Base-by-base conservation (phyloP, 2,113 vertebrate species). In the Tupaia tana region DNA sequence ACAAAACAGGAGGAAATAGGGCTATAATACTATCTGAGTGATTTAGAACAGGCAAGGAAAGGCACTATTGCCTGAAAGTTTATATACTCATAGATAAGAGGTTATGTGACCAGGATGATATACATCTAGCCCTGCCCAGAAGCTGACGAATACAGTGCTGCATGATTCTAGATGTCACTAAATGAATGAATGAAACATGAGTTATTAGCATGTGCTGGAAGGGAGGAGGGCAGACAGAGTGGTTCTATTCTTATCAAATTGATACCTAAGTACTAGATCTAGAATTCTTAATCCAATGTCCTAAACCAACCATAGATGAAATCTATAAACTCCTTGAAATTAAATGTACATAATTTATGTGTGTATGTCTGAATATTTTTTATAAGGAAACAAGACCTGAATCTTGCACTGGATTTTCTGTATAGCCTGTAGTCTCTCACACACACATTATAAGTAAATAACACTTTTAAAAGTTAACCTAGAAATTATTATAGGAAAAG, bases 11-110 rank as follows among this genome's bases (percentile, higher is more conserved):
- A 78, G 66, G n/a, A 91, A 94, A 89, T 34, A 70, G 25, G 15
- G 18, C 64, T 74, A n/a, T 95, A 79, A 93, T 58, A 78, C 6
- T 43, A 71, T 81, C 73, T 64, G 61, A 91, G 54, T 96, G 90
- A 96, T 96, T 91, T 95, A 96, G 7, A 84, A 52, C 66, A 83
- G 15, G 10, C 34, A 93, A 86, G 52, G 16, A 73, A 93, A 95
- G 85, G 64, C 18, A 91, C 14, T 56, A 27, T 8, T 88, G n/a
- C 66, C 14, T 24, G 54, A 69, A 95, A 94, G 43, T 84, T 78
- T 90, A 88, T 67, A 66, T 1, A 81, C 24, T 94, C 43, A 29
- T 18, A 94, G 83, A 67, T 67, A 93, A 74, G 13, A 11, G 73
- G 5, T 43, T 86, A 34, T 16, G 22, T 78, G 67, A 89, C 74